These are phyloP conservation scores for Microcebus ravelobensis DNA, from an alignment of 2,113 vertebrate species.

Conservation along the genomic window DNA sequence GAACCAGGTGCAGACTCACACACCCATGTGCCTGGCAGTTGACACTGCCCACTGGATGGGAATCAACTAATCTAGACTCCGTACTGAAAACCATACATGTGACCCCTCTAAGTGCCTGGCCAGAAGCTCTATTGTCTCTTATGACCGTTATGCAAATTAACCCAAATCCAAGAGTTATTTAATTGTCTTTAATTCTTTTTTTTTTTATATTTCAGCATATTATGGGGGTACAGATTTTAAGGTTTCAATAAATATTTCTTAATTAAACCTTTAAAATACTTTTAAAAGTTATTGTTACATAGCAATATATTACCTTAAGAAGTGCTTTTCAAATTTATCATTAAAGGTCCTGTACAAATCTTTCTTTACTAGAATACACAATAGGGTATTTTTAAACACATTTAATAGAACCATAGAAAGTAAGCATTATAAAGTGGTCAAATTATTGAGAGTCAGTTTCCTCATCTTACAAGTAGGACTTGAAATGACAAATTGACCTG, in stretches of 20 bases:
- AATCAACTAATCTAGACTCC: background rate
- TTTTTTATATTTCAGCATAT: no score
- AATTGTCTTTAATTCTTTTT: background rate
- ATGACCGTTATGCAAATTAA: background rate
- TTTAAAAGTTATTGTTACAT: background rate
- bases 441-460: background rate
- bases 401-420: background rate
- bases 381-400: background rate
- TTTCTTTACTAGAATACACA: background rate
- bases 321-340: background rate
- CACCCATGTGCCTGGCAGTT: fast-evolving
- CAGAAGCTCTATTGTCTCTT: background rate
- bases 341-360: background rate
- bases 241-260: background rate
- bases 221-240: no score
- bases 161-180: background rate
- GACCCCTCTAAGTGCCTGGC: background rate
- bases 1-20: background rate
- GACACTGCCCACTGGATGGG: background rate
- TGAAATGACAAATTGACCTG: background rate
- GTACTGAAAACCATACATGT: background rate
- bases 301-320: background rate
- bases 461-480: background rate
- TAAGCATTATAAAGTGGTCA: background rate
- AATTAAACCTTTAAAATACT: background rate